Base-by-base conservation (phyloP, 2,888 invertebrate genomes). In the Molorchus minor region DNA sequence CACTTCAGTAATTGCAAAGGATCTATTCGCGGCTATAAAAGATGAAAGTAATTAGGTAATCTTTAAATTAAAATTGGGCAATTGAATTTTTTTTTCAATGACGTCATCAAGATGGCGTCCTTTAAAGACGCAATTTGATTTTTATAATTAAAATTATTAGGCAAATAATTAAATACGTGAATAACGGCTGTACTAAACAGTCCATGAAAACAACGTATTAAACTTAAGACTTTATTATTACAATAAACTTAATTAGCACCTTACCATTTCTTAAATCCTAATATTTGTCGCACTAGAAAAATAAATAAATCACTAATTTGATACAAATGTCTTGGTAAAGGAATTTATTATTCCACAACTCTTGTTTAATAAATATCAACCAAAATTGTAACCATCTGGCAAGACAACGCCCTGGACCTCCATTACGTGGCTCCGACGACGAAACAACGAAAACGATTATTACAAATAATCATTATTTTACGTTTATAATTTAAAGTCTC, bases 1-100 rank as follows among this genome's bases (percentile, higher is more conserved):
- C 96, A 96, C 80, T 90, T 92, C 64, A 97, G 84, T 72, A 97
- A 84, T 79, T 95, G 92, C 68, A 91, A 84, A 51, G 96, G 96
- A 82, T 95, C 94, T 77, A 96, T 95, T 45, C 96, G 92, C 58
- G 96, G 95, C 96, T 96, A 87, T 61, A 88, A 75, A 55, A 61
- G 52, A 58, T 43, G 56, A 56, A n/a, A 57, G 10, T 41, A 54
- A 55, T 54, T 47, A 47, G 21, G 36, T 36, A 44, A 57, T 25
- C 36, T 40, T 30, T 3, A 33, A 33, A n/a, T 35, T 36, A 38
- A 30, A 58, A 45, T 35, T 53, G 41, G 51, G n/a, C n/a, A n/a
- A 21, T 36, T 3, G 4, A 17, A 29, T 44, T 44, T 41, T 30
- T 49, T 10, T 16, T n/a, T n/a, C n/a, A 21, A 54, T 68, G 64